Percentiles rank a stretch among this genome's conserved stretches.
Conservation (phyloP, 2,888 invertebrate species). For the Caenorhabditis sp. region DNA sequence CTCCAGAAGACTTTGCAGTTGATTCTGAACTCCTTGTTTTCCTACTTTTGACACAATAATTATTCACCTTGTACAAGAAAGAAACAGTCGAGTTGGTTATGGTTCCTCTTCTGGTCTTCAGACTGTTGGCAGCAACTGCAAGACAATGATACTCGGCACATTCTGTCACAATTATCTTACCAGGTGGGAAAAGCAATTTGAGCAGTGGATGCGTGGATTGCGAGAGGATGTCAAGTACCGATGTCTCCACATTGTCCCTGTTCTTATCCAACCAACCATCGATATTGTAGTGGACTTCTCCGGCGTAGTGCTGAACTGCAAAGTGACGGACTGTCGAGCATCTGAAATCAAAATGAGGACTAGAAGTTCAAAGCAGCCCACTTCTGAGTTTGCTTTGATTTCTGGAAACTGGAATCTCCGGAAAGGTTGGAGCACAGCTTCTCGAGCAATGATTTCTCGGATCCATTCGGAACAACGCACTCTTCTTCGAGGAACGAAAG, state of each 20-base stretch:
- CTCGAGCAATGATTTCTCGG: conserved; percentile 72
- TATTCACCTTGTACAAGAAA: conserved; percentile 60
- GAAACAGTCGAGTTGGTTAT: conserved; percentile 65
- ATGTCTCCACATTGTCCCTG: conserved; percentile 67
- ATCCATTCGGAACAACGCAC: conserved; percentile 78
- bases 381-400: conserved; percentile 77
- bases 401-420: conserved; percentile 62
- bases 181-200: conserved; percentile 67
- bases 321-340: conserved; percentile 70
- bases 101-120: conserved; percentile 58
- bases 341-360: no score
- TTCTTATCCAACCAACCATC: conserved; percentile 81
- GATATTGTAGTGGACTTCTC: conserved; percentile 80
- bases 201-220: conserved; percentile 71
- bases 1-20: conserved; percentile 74
- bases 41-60: no score
- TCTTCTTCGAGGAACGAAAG: conserved; percentile 78
- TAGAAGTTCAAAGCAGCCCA: no score
- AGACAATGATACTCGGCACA: background rate
- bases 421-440: conserved; percentile 69
- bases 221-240: conserved; percentile 78
- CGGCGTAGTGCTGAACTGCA: conserved; percentile 80
- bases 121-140: conserved; percentile 38
- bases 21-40: conserved; percentile 71
- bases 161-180: conserved; percentile 39